Evolutionary conservation across 2,888 invertebrate genomes (phyloP).

Genomic region (Pammene fasciana): DNA sequence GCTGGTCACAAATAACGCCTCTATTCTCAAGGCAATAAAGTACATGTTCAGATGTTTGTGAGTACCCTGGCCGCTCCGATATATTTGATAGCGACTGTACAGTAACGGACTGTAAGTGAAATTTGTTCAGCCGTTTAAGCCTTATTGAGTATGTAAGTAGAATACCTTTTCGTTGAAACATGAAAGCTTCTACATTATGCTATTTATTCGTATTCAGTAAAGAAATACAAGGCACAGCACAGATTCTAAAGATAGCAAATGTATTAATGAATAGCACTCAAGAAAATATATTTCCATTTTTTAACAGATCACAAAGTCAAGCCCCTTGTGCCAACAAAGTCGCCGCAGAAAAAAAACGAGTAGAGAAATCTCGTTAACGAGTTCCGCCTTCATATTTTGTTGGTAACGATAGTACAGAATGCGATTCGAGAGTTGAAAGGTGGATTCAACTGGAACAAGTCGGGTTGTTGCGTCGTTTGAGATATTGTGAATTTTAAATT

Average conservation of each 20-base stretch:
- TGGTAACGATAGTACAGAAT: conserved; percentile 43
- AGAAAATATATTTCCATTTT: conserved; percentile 11
- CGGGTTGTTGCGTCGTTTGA: neutral
- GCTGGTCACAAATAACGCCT: no score
- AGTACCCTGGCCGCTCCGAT: no score
- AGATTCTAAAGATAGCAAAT: neutral
- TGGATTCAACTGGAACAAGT: neutral
- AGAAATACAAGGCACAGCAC: neutral
- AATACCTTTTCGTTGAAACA: no score
- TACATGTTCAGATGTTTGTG: no score
- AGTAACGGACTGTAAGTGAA: no score
- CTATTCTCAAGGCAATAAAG: no score
- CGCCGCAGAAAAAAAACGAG: conserved; percentile 42
- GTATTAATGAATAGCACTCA: neutral
- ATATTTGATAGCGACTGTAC: no score
- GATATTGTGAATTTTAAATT: neutral
- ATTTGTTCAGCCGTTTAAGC: no score
- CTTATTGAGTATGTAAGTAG: no score
- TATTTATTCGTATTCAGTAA: neutral
- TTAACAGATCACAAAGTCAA: conserved; percentile 21
- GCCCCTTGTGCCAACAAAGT: conserved; percentile 18
- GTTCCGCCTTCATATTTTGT: conserved; percentile 53
- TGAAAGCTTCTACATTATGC: no score
- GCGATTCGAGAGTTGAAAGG: neutral
- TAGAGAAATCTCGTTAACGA: conserved; percentile 58